Evolutionary conservation across 2,113 vertebrate genomes (phyloP).

Genomic region (Hyaena hyaena): DNA sequence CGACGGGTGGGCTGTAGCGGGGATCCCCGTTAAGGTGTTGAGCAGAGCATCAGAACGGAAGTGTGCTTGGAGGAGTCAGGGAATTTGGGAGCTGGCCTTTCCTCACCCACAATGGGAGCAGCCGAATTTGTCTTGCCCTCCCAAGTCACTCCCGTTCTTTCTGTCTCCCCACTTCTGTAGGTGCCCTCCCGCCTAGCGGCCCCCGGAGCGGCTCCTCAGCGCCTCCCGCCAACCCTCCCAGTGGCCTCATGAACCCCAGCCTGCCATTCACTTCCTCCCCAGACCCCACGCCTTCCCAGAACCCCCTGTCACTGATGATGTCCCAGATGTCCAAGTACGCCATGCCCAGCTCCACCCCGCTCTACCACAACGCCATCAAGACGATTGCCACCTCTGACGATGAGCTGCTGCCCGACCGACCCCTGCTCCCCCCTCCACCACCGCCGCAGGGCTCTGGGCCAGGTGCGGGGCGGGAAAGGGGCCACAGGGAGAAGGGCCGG

Average conservation of each 20-base stretch:
- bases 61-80: background rate
- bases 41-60: background rate
- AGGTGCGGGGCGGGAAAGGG: conserved; percentile 84
- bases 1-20: background rate
- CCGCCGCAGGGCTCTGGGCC: conserved; percentile 88
- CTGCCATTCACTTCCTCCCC: conserved; percentile 94
- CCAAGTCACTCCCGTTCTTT: conserved; percentile 38
- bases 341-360: conserved; percentile 97
- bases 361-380: conserved; percentile 99
- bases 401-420: conserved; percentile 94
- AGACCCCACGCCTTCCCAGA: conserved; percentile 93
- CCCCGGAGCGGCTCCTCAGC: conserved; percentile 91
- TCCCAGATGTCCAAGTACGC: conserved; percentile 99
- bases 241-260: conserved; percentile 91
- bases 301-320: conserved; percentile 98
- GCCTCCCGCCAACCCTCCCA: conserved; percentile 90
- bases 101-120: background rate
- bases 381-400: conserved; percentile 98
- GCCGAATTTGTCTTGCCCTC: background rate
- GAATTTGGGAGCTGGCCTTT: background rate
- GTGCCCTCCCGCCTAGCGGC: conserved; percentile 86
- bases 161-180: conserved; percentile 70
- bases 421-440: conserved; percentile 89
- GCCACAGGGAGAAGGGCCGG: background rate
- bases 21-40: background rate